phyloP scores from a whole-genome alignment of 2,888 invertebrate genomes.

The Brachynemurus nebulosus region DNA sequence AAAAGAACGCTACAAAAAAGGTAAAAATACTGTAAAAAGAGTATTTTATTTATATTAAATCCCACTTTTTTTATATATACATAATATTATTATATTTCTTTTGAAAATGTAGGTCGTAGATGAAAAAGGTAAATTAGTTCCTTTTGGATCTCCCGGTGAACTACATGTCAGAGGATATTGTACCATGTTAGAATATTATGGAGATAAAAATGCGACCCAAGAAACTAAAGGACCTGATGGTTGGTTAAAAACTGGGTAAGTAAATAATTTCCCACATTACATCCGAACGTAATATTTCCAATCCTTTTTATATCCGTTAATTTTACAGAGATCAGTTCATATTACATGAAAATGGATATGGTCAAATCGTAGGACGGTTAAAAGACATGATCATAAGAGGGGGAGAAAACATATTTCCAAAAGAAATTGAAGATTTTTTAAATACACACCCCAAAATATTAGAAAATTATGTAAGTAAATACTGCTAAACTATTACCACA shows the following conservation, averaged over 20 bases:
- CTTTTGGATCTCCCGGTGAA: constrained; percentile 60
- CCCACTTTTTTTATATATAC: too few species aligned
- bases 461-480: constrained; percentile 49
- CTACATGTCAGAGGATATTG: constrained; percentile 58
- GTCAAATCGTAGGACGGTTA: constrained; percentile 52
- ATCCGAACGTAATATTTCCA: neutral
- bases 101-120: constrained; percentile 43
- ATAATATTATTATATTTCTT: neutral
- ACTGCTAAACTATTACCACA: neutral
- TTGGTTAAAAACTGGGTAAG: constrained; percentile 74
- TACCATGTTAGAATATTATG: constrained; percentile 70
- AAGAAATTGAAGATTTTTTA: constrained; percentile 67
- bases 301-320: neutral
- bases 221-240: constrained; percentile 49
- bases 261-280: neutral
- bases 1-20: too few species aligned
- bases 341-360: constrained; percentile 54
- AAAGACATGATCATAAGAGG: constrained; percentile 72
- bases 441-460: constrained; percentile 56
- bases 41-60: too few species aligned
- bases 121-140: constrained; percentile 45
- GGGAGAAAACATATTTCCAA: constrained; percentile 73
- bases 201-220: constrained; percentile 57
- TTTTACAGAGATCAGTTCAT: constrained; percentile 50
- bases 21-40: too few species aligned